Percentiles rank a stretch among this genome's conserved stretches.
Evolutionary conservation across 2,113 vertebrate genomes (phyloP).

Genomic region (Donacobius atricapilla): DNA sequence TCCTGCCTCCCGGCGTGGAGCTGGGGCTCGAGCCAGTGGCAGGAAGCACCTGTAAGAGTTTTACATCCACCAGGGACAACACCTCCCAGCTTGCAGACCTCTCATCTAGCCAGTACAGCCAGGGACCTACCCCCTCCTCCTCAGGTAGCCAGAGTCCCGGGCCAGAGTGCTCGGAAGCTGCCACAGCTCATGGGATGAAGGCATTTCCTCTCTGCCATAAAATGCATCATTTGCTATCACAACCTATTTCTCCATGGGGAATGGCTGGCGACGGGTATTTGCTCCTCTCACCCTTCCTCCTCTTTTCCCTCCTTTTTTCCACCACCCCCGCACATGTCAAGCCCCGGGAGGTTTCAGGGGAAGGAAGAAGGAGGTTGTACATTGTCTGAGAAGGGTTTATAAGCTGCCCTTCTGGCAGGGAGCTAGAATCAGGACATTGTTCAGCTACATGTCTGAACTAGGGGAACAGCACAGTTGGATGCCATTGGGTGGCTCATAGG

Average conservation of each 20-base stretch:
- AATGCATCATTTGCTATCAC: slow-evolving; percentile 19
- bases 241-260: background rate
- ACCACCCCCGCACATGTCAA: background rate
- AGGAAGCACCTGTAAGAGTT: slow-evolving; percentile 51
- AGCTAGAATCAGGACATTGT: background rate
- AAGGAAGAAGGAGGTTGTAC: background rate
- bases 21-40: no score
- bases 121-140: background rate
- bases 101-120: background rate
- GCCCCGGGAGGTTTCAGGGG: background rate
- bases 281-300: background rate
- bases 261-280: background rate
- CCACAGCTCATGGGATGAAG: slow-evolving; percentile 5
- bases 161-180: background rate
- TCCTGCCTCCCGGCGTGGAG: background rate
- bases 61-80: slow-evolving; percentile 22
- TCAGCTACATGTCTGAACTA: background rate
- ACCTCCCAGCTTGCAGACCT: slow-evolving; percentile 9
- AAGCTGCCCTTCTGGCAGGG: slow-evolving; percentile 21
- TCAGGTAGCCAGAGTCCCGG: slow-evolving; percentile 11
- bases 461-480: background rate
- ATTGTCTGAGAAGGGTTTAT: slow-evolving; percentile 23
- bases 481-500: background rate
- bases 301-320: background rate
- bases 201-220: slow-evolving; percentile 38